Evolutionary conservation across 1,140 invertebrate genomes (phyloP).

Genomic region (Caerostris extrusa): DNA sequence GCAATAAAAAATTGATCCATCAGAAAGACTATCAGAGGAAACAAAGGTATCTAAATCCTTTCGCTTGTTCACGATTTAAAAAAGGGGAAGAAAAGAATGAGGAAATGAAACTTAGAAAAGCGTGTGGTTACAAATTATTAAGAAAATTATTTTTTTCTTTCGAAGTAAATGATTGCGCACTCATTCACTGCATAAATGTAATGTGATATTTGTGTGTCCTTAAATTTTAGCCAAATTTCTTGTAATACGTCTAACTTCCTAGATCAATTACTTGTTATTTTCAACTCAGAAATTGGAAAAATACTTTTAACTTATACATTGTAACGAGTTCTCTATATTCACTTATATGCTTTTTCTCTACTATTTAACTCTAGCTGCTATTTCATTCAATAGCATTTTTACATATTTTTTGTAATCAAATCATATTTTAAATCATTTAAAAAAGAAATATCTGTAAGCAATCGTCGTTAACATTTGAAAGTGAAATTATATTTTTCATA

Average conservation of each 20-base stretch:
- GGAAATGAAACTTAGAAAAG: not conserved
- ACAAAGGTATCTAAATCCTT: constrained; percentile 3
- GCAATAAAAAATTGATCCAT: not conserved
- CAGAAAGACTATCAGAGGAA: not conserved
- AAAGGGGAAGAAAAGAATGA: constrained; percentile 7
- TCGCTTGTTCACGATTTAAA: not conserved
- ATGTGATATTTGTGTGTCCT: not conserved
- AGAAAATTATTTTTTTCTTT: not conserved
- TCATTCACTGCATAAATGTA: not conserved
- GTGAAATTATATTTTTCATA: too few species aligned
- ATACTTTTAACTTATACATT: not conserved
- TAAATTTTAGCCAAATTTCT: not conserved
- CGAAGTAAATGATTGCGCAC: not conserved
- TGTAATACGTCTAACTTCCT: not conserved
- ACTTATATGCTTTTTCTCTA: too few species aligned
- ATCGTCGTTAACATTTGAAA: too few species aligned
- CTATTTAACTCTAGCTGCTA: too few species aligned
- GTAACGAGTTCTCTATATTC: not conserved
- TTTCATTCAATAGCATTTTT: too few species aligned
- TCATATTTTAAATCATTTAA: too few species aligned
- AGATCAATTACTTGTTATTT: not conserved
- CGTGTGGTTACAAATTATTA: too few species aligned
- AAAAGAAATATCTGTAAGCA: too few species aligned
- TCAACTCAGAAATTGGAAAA: not conserved
- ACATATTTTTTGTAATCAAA: too few species aligned